A percentile compares a stretch with the other conserved stretches of the same genome.
Evolutionary conservation across 2,888 invertebrate species (phyloP).

Genomic region (Drosophila nr. fundita): DNA sequence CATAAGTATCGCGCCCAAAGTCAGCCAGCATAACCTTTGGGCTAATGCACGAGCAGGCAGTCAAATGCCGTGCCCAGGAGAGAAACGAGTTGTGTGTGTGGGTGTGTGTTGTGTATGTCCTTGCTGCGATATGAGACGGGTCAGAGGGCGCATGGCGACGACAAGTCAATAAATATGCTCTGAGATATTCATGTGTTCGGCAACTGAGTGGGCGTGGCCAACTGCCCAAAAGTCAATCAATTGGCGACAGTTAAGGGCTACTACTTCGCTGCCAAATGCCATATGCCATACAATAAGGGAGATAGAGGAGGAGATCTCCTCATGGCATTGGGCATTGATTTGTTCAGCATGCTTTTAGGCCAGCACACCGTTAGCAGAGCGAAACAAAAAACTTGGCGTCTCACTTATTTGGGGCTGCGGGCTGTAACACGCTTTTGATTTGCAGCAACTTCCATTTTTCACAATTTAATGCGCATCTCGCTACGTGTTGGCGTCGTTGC

Average conservation of each 20-base stretch:
- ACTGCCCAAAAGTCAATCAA: slow-evolving; percentile 59
- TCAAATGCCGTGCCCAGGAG: slow-evolving; percentile 65
- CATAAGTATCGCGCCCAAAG: slow-evolving; percentile 58
- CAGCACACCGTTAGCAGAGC: slow-evolving; percentile 7
- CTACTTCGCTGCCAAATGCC: slow-evolving; percentile 1
- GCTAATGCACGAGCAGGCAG: slow-evolving; percentile 77
- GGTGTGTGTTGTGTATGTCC: slow-evolving; percentile 17
- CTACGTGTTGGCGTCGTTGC: slow-evolving; percentile 73
- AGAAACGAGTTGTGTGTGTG: neutral
- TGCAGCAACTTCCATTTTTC: slow-evolving; percentile 78
- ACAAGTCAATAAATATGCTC: slow-evolving; percentile 76
- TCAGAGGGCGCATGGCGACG: slow-evolving; percentile 61
- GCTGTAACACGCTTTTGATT: slow-evolving; percentile 80
- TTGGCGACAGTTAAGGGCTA: slow-evolving; percentile 59
- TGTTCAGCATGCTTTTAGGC: slow-evolving; percentile 57
- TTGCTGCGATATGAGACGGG: slow-evolving; percentile 70
- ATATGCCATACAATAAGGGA: neutral
- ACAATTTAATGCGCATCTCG: slow-evolving; percentile 80
- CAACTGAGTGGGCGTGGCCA: slow-evolving; percentile 6
- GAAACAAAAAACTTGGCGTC: slow-evolving; percentile 38
- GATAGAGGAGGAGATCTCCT: neutral
- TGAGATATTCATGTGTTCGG: slow-evolving; percentile 65
- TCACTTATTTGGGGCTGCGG: slow-evolving; percentile 64
- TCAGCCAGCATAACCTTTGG: slow-evolving; percentile 60
- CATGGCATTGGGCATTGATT: slow-evolving; percentile 68